These are phyloP conservation scores for Tetrax tetrax DNA, from an alignment of 2,113 vertebrate genomes.

Conservation along the genomic window DNA sequence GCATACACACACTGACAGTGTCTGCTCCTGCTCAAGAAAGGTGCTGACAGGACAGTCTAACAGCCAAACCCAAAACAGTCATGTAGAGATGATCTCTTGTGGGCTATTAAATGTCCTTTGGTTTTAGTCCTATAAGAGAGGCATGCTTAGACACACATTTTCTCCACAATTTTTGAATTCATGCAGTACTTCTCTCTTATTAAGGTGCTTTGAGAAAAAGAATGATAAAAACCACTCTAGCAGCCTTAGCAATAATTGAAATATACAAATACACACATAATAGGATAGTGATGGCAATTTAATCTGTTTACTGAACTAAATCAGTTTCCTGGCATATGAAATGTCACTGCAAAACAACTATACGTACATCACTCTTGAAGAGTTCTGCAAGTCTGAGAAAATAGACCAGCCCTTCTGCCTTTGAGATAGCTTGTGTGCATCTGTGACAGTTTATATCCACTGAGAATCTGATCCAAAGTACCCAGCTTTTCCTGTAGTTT, in stretches of 20 bases:
- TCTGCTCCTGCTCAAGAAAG: background rate
- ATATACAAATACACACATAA: background rate
- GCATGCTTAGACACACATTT: background rate
- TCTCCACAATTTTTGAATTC: background rate
- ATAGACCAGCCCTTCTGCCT: background rate
- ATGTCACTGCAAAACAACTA: background rate
- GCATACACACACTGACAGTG: background rate
- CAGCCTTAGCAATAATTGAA: background rate
- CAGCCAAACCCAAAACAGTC: conserved; percentile 27
- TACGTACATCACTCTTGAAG: background rate
- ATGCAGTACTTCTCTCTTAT: background rate
- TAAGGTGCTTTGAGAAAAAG: background rate
- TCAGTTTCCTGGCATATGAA: background rate
- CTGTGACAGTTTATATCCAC: background rate
- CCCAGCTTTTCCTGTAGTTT: background rate
- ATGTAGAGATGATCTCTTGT: background rate
- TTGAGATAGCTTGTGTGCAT: background rate
- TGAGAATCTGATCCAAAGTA: background rate
- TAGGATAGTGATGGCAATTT: background rate
- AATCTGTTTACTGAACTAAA: background rate
- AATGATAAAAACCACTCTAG: accelerated
- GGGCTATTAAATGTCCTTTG: background rate
- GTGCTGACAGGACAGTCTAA: conserved; percentile 15
- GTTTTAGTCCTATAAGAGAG: background rate
- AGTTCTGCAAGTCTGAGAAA: background rate